Conservation (phyloP, 2,113 vertebrate genomes). For the Channa maculata region DNA sequence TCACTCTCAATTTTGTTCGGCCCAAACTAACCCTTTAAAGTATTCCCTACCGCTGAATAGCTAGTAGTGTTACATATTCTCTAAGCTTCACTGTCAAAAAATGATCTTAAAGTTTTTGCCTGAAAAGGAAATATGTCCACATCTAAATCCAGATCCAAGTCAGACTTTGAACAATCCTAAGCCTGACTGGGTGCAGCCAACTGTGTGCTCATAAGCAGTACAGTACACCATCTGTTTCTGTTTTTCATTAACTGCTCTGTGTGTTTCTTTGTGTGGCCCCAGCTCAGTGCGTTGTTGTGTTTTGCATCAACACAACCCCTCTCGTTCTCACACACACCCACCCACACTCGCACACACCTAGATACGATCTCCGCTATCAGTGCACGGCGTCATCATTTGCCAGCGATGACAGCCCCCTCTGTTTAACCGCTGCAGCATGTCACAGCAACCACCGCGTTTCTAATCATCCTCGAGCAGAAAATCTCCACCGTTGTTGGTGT, state of each 20-base stretch:
- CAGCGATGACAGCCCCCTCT: slow-evolving; percentile 66
- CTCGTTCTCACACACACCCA: slow-evolving; percentile 21
- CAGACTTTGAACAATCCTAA: not conserved
- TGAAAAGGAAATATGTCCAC: no score
- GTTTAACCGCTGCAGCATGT: slow-evolving; percentile 60
- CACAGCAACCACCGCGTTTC: slow-evolving; percentile 56
- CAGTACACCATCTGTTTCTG: not conserved
- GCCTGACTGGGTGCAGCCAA: not conserved
- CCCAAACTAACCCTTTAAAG: not conserved
- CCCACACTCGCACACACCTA: slow-evolving; percentile 27
- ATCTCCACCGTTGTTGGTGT: slow-evolving; percentile 65
- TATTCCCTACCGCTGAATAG: not conserved
- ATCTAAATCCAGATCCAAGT: no score
- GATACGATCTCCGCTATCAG: slow-evolving; percentile 67
- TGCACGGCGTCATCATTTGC: slow-evolving; percentile 60
- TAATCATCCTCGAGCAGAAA: slow-evolving; percentile 68
- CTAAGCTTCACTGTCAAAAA: not conserved
- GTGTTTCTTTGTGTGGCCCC: not conserved
- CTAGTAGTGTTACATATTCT: not conserved
- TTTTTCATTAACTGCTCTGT: not conserved
- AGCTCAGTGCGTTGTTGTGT: not conserved
- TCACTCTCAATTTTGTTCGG: slow-evolving; percentile 6
- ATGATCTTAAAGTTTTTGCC: not conserved
- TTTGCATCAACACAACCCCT: slow-evolving; percentile 39
- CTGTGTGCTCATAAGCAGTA: not conserved